Base-by-base conservation (phyloP, 1,140 invertebrate genomes). In the Drosophila yakuba region DNA sequence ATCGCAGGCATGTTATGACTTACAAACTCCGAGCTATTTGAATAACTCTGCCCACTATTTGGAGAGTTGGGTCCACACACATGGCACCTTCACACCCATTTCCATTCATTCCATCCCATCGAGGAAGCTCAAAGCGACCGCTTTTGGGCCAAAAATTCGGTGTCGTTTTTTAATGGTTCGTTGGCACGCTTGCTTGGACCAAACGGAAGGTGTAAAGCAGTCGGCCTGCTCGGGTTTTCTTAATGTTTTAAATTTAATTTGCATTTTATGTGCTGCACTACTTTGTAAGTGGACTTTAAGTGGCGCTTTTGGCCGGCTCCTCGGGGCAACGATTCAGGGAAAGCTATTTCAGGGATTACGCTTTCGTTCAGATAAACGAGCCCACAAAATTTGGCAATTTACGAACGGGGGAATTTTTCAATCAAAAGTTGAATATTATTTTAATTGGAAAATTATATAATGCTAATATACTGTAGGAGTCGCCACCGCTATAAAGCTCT, bases 181-280 rank as follows among this genome's bases (percentile, higher is more conserved):
- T 48, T 57, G 47, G 15, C 75, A 83, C 71, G 80, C 52, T 55
- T 52, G 44, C 36, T 52, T 54, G 35, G 8, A 45, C 36, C 36
- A 62, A 48, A 28, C 62, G 69, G 74, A 47, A 57, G 45, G 64
- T 84, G 62, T 35, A 74, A 83, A 79, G 52, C 55, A 66, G 80
- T 51, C 25, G 35, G 44, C 39, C 58, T 38, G 25, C 43, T 39
- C 45, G 23, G 45, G 47, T 61, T 63, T 63, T 54, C 20, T 54
- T 68, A 56, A 77, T 48, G 62, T 64, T 60, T 57, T 38, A 76
- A 63, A 62, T 74, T 63, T 80, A 62, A 80, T 85, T 85, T 85
- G 56, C 67, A 85, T 86, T 84, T 80, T 64, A 67, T 85, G 59
- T 54, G 50, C 75, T 66, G 59, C 77, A 71, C 77, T 62, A 61